A percentile compares a stretch with the other conserved stretches of the same genome.
These are phyloP conservation scores for Hedychridium roseum DNA, from an alignment of 2,888 invertebrate genomes.

Conservation along the genomic window DNA sequence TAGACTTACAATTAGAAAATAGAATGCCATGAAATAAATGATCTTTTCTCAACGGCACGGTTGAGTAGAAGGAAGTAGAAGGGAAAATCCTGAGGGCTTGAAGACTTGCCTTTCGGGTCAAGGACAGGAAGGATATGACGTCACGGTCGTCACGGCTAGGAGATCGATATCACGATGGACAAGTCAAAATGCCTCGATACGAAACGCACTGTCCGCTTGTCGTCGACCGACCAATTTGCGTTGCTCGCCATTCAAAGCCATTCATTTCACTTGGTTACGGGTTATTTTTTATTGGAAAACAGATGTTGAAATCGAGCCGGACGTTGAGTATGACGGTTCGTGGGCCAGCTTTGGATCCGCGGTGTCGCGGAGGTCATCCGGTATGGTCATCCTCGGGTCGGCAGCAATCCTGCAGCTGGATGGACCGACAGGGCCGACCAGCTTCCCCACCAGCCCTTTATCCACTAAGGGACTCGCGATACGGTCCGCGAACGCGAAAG, in stretches of 20 bases:
- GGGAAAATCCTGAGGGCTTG: slow-evolving; percentile 44
- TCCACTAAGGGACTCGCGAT: slow-evolving; percentile 60
- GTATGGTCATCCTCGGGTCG: slow-evolving; percentile 62
- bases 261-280: slow-evolving; percentile 3
- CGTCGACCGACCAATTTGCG: slow-evolving; percentile 18
- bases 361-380: slow-evolving; percentile 65
- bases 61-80: no score
- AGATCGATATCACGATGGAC: slow-evolving; percentile 56
- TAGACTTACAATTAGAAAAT: no score
- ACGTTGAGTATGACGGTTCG: slow-evolving; percentile 90
- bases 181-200: slow-evolving; percentile 32
- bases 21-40: no score
- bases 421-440: slow-evolving; percentile 89
- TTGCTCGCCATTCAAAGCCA: not conserved
- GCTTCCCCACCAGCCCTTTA: slow-evolving; percentile 83
- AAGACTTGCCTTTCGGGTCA: slow-evolving; percentile 57
- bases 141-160: slow-evolving; percentile 53
- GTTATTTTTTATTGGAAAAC: slow-evolving; percentile 14
- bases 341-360: slow-evolving; percentile 77
- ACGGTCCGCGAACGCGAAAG: slow-evolving; percentile 65
- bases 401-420: slow-evolving; percentile 90
- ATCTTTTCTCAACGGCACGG: no score
- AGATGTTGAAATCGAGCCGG: slow-evolving; percentile 90
- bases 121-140: slow-evolving; percentile 63
- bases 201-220: slow-evolving; percentile 30